Evolutionary conservation across 2,888 invertebrate species (phyloP), one percentile per base, ranked within the genome.

Genomic region (Eupithecia inturbata): DNA sequence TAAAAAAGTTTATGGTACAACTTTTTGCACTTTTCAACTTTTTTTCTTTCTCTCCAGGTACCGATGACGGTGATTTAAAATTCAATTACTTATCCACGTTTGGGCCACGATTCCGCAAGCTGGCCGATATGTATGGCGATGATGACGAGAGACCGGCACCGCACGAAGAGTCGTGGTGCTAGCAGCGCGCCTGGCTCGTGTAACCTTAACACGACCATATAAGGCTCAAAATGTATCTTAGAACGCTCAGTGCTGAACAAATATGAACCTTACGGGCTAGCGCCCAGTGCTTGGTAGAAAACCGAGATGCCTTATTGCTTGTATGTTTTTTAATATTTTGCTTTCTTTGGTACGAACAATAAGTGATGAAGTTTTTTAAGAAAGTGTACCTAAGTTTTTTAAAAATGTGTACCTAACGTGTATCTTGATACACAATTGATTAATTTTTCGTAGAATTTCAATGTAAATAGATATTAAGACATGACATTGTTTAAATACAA

Each of bases 61-160:
- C 98, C 77, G 98, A 98, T 88, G 98, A 98, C 86, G 98, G 98
- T 77, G 98, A 98, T 92, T 95, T 98, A 82, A 98, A 98, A 89
- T 99, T 99, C 94, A 98, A 98, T 92, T 98, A 99, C 88, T 94
- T 99, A 83, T 98, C 98, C 64, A 98, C 97, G 88, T 99, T 99
- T 92, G 99, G 99, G 67, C 99, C 99, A n/a, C 96, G 98, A 79
- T 99, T 99, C 96, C 96, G 98, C 82, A 98, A 98, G 85, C 92
- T 98, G 81, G 98, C 98, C 68, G 98, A 98, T 85, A 98, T 98
- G 98, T 98, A 98, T 86, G 98, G 98, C n/a, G 98, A 98, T 87
- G 98, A 98, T 82, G 97, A 98, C 82, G 97, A 97, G 76, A 96
- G 97, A 84, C 96, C 96, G 83, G 96, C 96, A 76, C 97, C 96